Evolutionary conservation across 2,888 invertebrate genomes (phyloP), one percentile per base, ranked within the genome.

Genomic region (Stenotaenia linearis): DNA sequence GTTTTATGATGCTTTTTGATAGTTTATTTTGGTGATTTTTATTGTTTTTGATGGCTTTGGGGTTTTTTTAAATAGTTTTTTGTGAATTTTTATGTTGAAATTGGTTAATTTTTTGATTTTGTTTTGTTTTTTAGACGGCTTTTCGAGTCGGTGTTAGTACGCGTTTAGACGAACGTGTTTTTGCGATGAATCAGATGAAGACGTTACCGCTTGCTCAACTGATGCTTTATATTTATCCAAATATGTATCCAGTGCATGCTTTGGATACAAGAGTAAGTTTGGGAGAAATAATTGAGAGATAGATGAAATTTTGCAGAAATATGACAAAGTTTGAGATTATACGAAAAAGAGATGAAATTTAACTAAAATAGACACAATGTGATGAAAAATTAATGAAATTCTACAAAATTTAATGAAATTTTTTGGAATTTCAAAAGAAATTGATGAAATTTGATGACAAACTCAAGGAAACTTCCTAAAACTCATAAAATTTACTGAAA

Each of bases 111-210:
- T 12, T 15, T 40, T 40, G 2, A 9, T 40, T 40, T 61, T 25
- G 3, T 25, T 23, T 61, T 28, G 9, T 0, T 28, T 75, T 40
- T 1, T 86, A 95, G 95, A 88, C 90, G 83, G 96, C 97, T 15
- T 97, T 98, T 88, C 91, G 96, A 83, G 91, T 93, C 80, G 96
- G 96, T 81, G 91, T 92, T 15, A 93, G 93, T 84, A 96, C 96
- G 1, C 91, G 94, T 45, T 88, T 98, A 79, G 99, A 99, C 88
- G 97, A 98, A 87, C 90, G 98, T 79, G 92, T 97, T 40, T 93
- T 91, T 84, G 93, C 95, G 79, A 95, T 99, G 96, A 93, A 96
- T 86, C 91, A 92, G 86, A 92, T 98, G 90, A 98, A 98, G 88
- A 91, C 92, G 50, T 87, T 93, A 83, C 98, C 99, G 9, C 88